Evolutionary conservation across 1,140 invertebrate species (phyloP), one percentile per base, ranked within the genome.

Genomic region (Polyergus mexicanus): DNA sequence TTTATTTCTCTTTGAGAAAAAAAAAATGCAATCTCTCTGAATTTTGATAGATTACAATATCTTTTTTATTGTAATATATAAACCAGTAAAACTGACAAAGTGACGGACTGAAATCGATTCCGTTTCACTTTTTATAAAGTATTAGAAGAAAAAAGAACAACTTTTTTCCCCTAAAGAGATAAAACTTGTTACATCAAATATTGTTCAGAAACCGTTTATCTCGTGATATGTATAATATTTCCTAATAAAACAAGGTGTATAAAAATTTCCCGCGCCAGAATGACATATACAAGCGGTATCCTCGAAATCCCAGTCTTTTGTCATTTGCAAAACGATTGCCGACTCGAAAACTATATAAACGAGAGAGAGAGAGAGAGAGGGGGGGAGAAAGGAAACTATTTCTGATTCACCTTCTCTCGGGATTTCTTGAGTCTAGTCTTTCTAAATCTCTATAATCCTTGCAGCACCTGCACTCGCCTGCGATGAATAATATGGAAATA

Each of bases 201-300:
- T n/a, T 11, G 16, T 13, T 68, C 6, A 19, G 35, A 41, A 54
- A 69, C 1, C 10, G 25, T 69, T 56, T 25, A 77, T n/a, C 19
- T 6, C 16, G 44, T 16, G 47, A 77, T 58, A n/a, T n/a, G n/a
- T n/a, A n/a, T n/a, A n/a, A n/a, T n/a, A 69, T 56, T 19, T 44
- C 3, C 16, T 28, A 41, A 69, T 38, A 69, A 41, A n/a, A 1
- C 47, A 16, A 1, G 4, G 5, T 4, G 16, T 6, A 6, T 51
- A 80, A 80, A 69, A 16, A 80, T 80, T 69, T 66, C 41, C 2
- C 10, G 44, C 22, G 58, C 38, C 11, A 51, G 11, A 35, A 22
- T 35, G 5, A 13, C 38, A 28, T 16, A 35, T 25, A 56, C 13
- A 69, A 69, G 54, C 69, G 41, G 25, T 32, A 56, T 56, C 13